Conservation (phyloP, 2,113 vertebrate genomes). For the Platanista minor region DNA sequence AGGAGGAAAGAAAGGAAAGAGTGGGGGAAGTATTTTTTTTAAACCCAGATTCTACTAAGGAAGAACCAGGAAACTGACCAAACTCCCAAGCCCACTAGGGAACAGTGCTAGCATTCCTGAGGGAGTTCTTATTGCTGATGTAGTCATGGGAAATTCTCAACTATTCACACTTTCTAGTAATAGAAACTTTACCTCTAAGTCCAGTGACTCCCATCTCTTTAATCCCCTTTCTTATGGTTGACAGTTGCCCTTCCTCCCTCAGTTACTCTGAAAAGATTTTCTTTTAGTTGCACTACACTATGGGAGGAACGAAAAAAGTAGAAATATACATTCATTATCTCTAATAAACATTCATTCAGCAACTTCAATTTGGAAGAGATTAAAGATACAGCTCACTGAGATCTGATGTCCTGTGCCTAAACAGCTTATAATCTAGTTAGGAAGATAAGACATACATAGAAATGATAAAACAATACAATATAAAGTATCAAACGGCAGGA, state of each 20-base stretch:
- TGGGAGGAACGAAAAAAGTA: not conserved
- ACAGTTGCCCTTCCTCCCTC: not conserved
- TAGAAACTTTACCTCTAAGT: not conserved
- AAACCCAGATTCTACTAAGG: not conserved
- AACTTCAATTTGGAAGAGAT: not conserved
- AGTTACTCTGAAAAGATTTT: not conserved
- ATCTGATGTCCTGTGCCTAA: not conserved
- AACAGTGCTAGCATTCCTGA: conserved; percentile 19
- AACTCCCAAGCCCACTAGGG: conserved; percentile 16
- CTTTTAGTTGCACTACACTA: not conserved
- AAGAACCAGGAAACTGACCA: conserved; percentile 54
- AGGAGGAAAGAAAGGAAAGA: not conserved
- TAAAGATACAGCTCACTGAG: not conserved
- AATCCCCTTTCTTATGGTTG: not conserved
- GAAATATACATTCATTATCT: not conserved
- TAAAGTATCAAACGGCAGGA: not conserved
- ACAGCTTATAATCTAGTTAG: conserved; percentile 7
- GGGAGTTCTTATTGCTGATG: conserved; percentile 24
- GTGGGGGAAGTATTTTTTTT: not conserved
- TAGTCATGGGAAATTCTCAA: conserved; percentile 49
- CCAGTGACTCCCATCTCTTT: not conserved
- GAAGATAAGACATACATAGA: not conserved
- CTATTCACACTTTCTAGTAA: conserved; percentile 67
- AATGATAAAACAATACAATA: not conserved
- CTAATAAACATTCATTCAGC: conserved; percentile 40